Evolutionary conservation across 2,888 invertebrate species (phyloP).

Genomic region (Aelia acuminata): DNA sequence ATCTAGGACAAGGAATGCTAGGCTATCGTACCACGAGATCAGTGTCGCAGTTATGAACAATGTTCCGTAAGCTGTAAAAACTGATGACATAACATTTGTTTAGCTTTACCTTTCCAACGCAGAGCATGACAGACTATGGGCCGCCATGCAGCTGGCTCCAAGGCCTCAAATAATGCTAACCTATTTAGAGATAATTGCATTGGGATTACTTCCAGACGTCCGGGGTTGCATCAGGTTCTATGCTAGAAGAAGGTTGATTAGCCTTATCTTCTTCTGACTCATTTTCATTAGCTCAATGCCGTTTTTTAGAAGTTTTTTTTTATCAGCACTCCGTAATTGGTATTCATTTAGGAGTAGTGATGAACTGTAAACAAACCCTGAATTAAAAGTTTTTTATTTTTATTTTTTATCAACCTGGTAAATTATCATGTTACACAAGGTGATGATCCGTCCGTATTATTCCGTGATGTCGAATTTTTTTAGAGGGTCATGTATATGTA

Average conservation of each 20-base stretch:
- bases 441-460: too few species aligned
- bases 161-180: conserved; percentile 41
- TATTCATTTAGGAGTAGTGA: neutral
- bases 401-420: too few species aligned
- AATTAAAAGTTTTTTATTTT: neutral
- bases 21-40: neutral
- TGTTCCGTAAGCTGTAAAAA: neutral
- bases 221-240: conserved; percentile 37
- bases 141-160: conserved; percentile 17
- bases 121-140: neutral
- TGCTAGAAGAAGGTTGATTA: conserved; percentile 19
- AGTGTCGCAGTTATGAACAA: neutral
- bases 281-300: conserved; percentile 28
- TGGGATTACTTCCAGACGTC: conserved; percentile 42
- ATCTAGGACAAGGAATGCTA: too few species aligned
- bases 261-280: neutral
- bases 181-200: conserved; percentile 46
- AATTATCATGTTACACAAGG: too few species aligned
- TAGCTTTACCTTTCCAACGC: neutral
- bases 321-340: neutral
- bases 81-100: conserved; percentile 28
- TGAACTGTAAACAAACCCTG: neutral
- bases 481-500: too few species aligned
- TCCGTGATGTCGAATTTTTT: too few species aligned
- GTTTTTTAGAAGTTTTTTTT: neutral